A percentile compares a stretch with the other conserved stretches of the same genome.
Evolutionary conservation across 2,888 invertebrate species (phyloP).

Genomic region (Spodoptera picta): DNA sequence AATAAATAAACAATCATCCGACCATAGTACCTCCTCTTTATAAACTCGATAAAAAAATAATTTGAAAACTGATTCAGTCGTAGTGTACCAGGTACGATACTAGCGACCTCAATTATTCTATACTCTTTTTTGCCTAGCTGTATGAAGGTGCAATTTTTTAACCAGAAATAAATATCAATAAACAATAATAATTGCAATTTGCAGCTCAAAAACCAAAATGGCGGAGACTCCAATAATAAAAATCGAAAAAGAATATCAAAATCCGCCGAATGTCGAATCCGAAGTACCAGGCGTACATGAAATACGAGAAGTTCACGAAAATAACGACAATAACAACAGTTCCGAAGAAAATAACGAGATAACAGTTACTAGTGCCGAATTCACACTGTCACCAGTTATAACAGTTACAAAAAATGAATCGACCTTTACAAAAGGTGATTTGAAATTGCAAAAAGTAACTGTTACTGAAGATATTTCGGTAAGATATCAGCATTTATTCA

Average conservation of each 20-base stretch:
- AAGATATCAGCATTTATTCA: conserved; percentile 79
- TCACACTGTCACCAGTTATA: conserved; percentile 71
- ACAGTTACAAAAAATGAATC: conserved; percentile 76
- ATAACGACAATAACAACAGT: conserved; percentile 16
- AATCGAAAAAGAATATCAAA: conserved; percentile 61
- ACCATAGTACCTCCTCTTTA: too few species aligned
- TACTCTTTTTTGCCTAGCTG: too few species aligned
- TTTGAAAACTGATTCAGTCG: too few species aligned
- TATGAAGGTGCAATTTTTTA: too few species aligned
- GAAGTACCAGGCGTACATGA: conserved; percentile 75
- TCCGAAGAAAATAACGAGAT: conserved; percentile 33
- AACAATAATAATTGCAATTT: conserved; percentile 14
- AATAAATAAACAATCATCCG: too few species aligned
- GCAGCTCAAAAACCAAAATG: conserved; percentile 66
- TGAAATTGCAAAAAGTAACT: conserved; percentile 76
- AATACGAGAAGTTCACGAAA: conserved; percentile 58
- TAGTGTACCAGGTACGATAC: too few species aligned
- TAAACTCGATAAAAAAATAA: too few species aligned
- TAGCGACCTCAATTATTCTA: too few species aligned
- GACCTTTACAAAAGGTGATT: conserved; percentile 72
- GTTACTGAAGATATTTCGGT: conserved; percentile 79
- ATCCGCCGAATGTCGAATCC: conserved; percentile 67
- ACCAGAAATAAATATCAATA: neutral
- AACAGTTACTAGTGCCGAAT: conserved; percentile 46
- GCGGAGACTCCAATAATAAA: conserved; percentile 60